Base-by-base conservation (phyloP, 2,888 invertebrate genomes). In the Stenurella melanura region DNA sequence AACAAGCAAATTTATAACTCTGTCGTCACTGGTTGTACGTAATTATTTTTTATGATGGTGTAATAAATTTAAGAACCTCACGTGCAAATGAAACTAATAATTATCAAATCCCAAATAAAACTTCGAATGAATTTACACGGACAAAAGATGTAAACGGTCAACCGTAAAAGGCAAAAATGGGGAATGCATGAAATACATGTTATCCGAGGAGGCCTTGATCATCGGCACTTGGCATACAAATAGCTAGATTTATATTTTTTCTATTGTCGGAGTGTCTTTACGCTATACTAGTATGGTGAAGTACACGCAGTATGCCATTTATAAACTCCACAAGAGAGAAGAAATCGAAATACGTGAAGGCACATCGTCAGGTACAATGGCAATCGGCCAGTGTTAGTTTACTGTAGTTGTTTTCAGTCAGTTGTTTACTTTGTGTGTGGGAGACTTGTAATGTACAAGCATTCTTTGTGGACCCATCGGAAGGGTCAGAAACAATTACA, bases 351-450 rank as follows among this genome's bases (percentile, higher is more conserved):
- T 76, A 81, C 78, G 81, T 77, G 76, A 72, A 77, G 80, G 75
- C 74, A 72, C 66, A 73, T 17, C 17, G 57, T 26, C 38, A 15
- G 19, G n/a, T 72, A 76, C 66, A 78, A 70, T 74, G 74, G 78
- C 79, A 76, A 78, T 83, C 79, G 81, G 78, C 78, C 79, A 75
- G 79, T 75, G 81, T 82, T 85, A 85, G 84, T 87, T 75, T 86
- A 86, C 84, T 85, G 83, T 78, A 83, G 82, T 85, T 85, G 84
- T 86, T 87, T 83, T 84, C 78, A 85, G 83, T 84, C 85, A 84
- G 86, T 86, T 86, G 85, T 87, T 87, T 87, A 85, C 87, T 86
- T 86, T 86, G 85, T 86, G 86, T 86, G 87, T 87, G 86, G 87
- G 87, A 87, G 87, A 86, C 83, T 81, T 82, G 81, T 81, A 80